Evolutionary conservation across 2,797 vertebrate genomes (phyloP).

Genomic region (Manis crassicaudata): DNA sequence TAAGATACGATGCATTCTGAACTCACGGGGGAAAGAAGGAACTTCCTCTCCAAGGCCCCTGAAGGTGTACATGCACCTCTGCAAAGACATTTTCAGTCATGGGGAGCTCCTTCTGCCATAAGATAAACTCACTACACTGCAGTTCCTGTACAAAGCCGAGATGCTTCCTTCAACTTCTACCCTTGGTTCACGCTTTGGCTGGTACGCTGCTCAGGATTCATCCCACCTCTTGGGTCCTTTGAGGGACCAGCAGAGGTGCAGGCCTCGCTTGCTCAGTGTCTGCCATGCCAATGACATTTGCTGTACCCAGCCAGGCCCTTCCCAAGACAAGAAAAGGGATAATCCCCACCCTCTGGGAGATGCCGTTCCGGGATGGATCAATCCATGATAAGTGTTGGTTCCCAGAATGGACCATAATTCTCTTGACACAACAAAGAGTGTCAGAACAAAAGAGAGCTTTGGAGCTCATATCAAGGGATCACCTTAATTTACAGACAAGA

Average conservation of each 20-base stretch:
- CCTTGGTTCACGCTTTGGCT: not conserved
- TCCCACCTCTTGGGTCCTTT: not conserved
- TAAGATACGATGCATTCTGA: not conserved
- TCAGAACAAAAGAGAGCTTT: not conserved
- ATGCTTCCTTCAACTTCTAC: not conserved
- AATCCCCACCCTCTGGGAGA: not conserved
- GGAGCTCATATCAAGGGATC: not conserved
- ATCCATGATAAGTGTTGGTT: not conserved
- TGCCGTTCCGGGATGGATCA: not conserved
- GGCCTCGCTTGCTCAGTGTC: not conserved
- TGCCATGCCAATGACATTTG: not conserved
- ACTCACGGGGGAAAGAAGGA: not conserved
- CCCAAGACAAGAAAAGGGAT: not conserved
- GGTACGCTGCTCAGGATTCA: not conserved
- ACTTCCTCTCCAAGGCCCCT: not conserved
- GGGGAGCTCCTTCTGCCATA: not conserved
- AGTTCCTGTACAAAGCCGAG: not conserved
- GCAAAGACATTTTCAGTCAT: rapidly evolving
- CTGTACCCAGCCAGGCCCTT: not conserved
- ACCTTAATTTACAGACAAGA: not conserved
- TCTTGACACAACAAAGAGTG: not conserved
- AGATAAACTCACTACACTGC: not conserved
- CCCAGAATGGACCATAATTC: not conserved
- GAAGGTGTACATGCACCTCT: not conserved
- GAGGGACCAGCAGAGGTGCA: not conserved